Percentiles rank a stretch among this genome's conserved stretches.
Evolutionary conservation across 2,888 invertebrate genomes (phyloP).

Genomic region (Agrochola litura): DNA sequence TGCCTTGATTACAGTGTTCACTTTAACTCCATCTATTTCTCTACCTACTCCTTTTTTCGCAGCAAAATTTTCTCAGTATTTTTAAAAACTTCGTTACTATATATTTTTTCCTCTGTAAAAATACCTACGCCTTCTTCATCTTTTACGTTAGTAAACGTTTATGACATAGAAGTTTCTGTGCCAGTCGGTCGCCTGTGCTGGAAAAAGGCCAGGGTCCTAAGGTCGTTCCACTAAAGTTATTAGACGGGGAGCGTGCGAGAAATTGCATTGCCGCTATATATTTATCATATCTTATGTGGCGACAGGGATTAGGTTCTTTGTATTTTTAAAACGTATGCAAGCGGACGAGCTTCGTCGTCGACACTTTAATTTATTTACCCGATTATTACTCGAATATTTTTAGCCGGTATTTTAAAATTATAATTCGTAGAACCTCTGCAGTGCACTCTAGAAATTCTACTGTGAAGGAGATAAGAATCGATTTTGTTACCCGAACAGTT

Average conservation of each 20-base stretch:
- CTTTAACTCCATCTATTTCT: background rate
- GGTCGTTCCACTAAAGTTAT: slow-evolving; percentile 73
- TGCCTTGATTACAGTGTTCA: background rate
- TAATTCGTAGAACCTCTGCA: slow-evolving; percentile 25
- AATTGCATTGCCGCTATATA: slow-evolving; percentile 72
- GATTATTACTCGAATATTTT: slow-evolving; percentile 24
- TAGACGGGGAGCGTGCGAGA: slow-evolving; percentile 68
- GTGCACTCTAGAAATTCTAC: slow-evolving; percentile 24
- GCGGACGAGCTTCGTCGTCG: slow-evolving; percentile 15
- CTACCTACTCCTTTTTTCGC: background rate
- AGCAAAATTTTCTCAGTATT: background rate
- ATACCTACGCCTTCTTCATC: slow-evolving; percentile 11
- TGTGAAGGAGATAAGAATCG: slow-evolving; percentile 33
- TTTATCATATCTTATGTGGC: slow-evolving; percentile 59
- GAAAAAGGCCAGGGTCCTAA: slow-evolving; percentile 58
- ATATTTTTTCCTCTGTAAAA: slow-evolving; percentile 9
- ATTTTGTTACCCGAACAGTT: slow-evolving; percentile 43
- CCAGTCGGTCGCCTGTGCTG: slow-evolving; percentile 40
- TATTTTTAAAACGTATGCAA: slow-evolving; percentile 46
- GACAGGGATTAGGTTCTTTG: slow-evolving; percentile 40
- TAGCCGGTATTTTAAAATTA: slow-evolving; percentile 18
- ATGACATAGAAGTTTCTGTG: slow-evolving; percentile 51
- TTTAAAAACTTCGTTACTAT: slow-evolving; percentile 14
- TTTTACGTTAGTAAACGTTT: slow-evolving; percentile 27
- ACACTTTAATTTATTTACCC: slow-evolving; percentile 33